Base-by-base conservation (phyloP, 2,797 vertebrate species). In the Crypturellus tataupa region DNA sequence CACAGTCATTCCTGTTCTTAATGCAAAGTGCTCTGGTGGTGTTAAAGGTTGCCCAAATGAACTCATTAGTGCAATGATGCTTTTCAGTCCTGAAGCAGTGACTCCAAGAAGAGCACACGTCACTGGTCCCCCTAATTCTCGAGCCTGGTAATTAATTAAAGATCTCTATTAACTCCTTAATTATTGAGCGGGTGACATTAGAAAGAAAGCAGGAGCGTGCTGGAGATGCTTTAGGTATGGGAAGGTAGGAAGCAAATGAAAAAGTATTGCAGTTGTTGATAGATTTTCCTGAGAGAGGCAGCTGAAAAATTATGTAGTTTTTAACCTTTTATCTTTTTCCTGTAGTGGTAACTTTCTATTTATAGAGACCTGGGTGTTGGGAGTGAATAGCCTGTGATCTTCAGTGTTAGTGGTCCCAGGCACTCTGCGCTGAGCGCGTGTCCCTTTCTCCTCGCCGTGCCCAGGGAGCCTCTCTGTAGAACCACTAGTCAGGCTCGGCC, bases 161-260 rank as follows among this genome's bases (percentile, higher is more conserved):
- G 83, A 80, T 80, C 10, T 0, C 14, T 42, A 33, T 83, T 53
- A 87, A 3, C 16, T 93, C 29, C 70, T 78, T 55, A 82, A 62
- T 51, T 86, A 21, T 59, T 35, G 39, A 85, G 24, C 37, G 75
- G 24, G 13, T 75, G 65, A 78, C 95, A 90, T 18, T 24, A 85
- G 79, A 76, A 89, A 89, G 44, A 39, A 64, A 53, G 40, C 46
- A 47, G 72, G 83, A 82, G 46, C 76, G 12, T 80, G 69, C 59
- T 21, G 24, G 81, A 77, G 40, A 71, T 68, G 40, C 55, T 49
- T 60, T 80, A 33, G n/a, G 49, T 55, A 46, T 31, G 51, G 25
- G 69, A 44, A 42, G 73, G 49, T 17, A 29, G 20, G 20, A n/a
- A 90, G 19, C 53, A 51, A 65, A 78, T 78, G 70, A 59, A 69